Conservation (phyloP, 2,797 vertebrate genomes). For the Monodelphis domestica region DNA sequence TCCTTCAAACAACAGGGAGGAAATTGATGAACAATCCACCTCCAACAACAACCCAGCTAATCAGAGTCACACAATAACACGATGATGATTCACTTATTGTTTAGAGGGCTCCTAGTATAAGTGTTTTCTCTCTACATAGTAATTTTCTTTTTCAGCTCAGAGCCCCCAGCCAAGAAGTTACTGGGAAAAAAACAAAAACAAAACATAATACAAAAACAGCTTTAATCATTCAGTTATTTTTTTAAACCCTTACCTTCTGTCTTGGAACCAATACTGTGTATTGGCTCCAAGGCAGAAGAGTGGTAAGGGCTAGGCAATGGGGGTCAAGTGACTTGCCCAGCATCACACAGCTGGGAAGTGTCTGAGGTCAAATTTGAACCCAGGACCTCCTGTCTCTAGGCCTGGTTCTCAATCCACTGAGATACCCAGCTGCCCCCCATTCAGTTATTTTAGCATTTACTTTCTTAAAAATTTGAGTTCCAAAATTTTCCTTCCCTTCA, state of each 20-base stretch:
- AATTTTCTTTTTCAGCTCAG: neutral
- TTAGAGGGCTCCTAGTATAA: neutral
- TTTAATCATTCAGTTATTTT: neutral
- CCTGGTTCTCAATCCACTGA: no score
- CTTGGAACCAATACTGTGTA: no score
- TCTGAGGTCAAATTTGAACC: no score
- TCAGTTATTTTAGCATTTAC: neutral
- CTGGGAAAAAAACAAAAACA: neutral
- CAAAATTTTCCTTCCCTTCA: neutral
- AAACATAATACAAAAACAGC: neutral
- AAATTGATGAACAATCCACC: no score
- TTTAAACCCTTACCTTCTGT: no score
- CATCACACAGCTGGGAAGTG: no score
- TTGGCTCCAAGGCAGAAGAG: no score
- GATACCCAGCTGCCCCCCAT: no score
- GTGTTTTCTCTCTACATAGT: neutral
- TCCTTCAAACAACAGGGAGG: neutral
- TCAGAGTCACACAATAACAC: neutral
- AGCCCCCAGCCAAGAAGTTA: neutral
- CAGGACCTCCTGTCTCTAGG: no score
- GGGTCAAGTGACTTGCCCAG: no score
- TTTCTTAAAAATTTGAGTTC: neutral
- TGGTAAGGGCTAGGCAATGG: no score
- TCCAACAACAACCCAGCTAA: no score
- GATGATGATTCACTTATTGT: neutral